Evolutionary conservation across 2,888 invertebrate species (phyloP), one percentile per base, ranked within the genome.

Genomic region (Laspeyria flexula): DNA sequence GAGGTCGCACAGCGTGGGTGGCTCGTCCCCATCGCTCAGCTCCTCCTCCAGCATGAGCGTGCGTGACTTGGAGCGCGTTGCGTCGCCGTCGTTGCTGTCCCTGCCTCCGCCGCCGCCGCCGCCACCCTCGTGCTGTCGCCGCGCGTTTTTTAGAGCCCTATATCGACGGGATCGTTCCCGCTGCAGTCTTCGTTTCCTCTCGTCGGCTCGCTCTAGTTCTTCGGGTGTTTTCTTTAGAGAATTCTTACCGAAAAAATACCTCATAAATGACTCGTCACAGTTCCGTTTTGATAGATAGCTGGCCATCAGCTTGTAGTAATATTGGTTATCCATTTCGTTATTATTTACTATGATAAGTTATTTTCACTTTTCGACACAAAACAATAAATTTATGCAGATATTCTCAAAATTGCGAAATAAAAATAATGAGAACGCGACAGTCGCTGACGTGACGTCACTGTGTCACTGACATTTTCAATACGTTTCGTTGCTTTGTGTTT

Each of bases 211-310:
- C 66, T 92, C 91, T 7, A 91, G 60, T 60, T 91, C 91, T 44
- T 90, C 91, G 2, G 91, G 86, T 6, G 89, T 86, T 73, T 90
- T 91, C 75, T 90, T 91, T 38, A 84, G 54, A 4, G 90, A 80
- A 63, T 87, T 91, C 70, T 91, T 91, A 30, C 91, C 91, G 57
- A 92, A 91, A 69, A 92, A 91, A 73, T 92, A 92, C 61, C 91
- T 83, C 88, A 92, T 90, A 69, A 91, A 91, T 44, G 91, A 92
- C 75, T 92, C 91, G 77, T 91, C 91, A 70, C 91, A 92, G 76
- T 91, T 91, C 40, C 90, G 79, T 80, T 92, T 92, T 13, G 92
- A 91, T 37, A 92, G 70, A 67, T 92, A 92, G 65, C 86, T 92
- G 13, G 91, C 91, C 92, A 92, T 92, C 44, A 91, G 63, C 65